phyloP scores from a whole-genome alignment of 2,113 vertebrate species.

The Verasper variegatus region DNA sequence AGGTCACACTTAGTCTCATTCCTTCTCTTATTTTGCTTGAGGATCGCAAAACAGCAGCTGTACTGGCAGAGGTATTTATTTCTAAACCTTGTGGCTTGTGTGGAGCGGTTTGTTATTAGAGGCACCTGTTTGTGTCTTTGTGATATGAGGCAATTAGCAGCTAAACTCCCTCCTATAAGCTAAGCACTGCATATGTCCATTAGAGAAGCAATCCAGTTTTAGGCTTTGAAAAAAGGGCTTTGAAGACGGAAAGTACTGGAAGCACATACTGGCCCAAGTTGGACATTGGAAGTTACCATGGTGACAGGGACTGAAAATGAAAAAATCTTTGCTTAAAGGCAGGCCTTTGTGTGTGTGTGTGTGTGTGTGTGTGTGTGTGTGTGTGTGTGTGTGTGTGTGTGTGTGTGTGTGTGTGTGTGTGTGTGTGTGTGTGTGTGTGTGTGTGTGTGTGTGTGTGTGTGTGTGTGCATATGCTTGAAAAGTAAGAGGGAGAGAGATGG shows the following conservation, averaged over 20 bases:
- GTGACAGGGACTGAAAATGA: slow-evolving; percentile 80
- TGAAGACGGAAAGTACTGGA: slow-evolving; percentile 71
- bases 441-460: too few relatives aligned
- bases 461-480: too few relatives aligned
- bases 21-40: background rate
- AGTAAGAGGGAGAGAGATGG: slow-evolving; percentile 7
- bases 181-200: slow-evolving; percentile 48
- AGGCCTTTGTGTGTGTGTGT: slow-evolving; percentile 52
- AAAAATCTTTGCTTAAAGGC: slow-evolving; percentile 79
- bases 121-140: slow-evolving; percentile 44
- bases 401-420: too few relatives aligned
- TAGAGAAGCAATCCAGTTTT: slow-evolving; percentile 69
- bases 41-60: background rate
- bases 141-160: slow-evolving; percentile 63
- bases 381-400: too few relatives aligned
- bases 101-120: slow-evolving; percentile 50
- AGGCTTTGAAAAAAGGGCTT: slow-evolving; percentile 64
- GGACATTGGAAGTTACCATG: slow-evolving; percentile 84
- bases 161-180: slow-evolving; percentile 45
- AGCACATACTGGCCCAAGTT: slow-evolving; percentile 69
- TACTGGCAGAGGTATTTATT: slow-evolving; percentile 5
- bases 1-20: slow-evolving; percentile 12
- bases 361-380: slow-evolving; percentile 38
- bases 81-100: slow-evolving; percentile 27
- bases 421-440: too few relatives aligned